A percentile compares a stretch with the other conserved stretches of the same genome.
Evolutionary conservation across 2,113 vertebrate species (phyloP).

Genomic region (Plecturocebus donacophilus): DNA sequence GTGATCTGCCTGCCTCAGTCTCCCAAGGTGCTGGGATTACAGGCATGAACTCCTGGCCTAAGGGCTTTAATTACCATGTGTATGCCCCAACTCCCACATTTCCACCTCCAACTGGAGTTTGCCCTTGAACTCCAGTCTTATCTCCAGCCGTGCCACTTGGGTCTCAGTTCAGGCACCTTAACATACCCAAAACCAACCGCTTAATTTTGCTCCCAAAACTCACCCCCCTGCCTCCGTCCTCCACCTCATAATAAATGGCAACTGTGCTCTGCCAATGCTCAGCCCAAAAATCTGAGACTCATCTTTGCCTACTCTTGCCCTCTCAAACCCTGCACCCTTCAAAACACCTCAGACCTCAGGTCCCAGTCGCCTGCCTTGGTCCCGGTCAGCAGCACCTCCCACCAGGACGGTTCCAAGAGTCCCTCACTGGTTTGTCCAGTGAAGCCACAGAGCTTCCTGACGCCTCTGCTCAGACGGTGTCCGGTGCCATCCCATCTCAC

Average conservation of each 20-base stretch:
- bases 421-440: not conserved
- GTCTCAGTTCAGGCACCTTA: not conserved
- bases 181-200: not conserved
- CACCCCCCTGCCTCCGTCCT: not conserved
- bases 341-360: not conserved
- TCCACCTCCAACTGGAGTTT: not conserved
- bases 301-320: not conserved
- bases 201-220: not conserved
- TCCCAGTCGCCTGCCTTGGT: too few species aligned
- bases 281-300: not conserved
- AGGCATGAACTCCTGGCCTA: too few species aligned
- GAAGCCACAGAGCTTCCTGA: not conserved
- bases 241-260: not conserved
- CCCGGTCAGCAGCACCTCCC: not conserved
- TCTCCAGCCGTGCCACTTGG: too few species aligned
- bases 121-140: not conserved
- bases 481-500: not conserved
- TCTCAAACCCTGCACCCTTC: not conserved
- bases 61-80: fast-evolving
- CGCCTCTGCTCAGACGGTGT: too few species aligned
- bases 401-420: not conserved
- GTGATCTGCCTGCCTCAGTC: too few species aligned
- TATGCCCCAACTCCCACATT: too few species aligned
- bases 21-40: too few species aligned
- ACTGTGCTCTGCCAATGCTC: not conserved